phyloP scores from a whole-genome alignment of 53 echinoderm and acorn worm genomes.

The Luidia sarsii region DNA sequence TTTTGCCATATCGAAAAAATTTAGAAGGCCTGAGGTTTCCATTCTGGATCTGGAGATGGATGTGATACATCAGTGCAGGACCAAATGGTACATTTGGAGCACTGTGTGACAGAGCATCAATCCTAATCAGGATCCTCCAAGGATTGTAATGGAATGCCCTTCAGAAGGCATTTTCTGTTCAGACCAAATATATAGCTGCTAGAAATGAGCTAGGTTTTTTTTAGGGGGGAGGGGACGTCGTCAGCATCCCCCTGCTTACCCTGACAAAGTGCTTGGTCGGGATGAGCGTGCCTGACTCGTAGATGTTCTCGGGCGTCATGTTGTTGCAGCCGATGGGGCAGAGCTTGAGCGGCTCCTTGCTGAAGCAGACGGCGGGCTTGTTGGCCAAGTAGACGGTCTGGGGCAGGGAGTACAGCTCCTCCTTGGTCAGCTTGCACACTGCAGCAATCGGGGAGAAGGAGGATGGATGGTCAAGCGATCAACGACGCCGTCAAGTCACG shows the following conservation, averaged over 20 bases:
- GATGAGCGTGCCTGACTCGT: neutral
- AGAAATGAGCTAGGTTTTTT: neutral
- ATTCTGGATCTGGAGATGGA: too few relatives aligned
- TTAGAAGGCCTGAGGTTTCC: too few relatives aligned
- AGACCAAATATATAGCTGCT: neutral
- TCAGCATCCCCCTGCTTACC: too few relatives aligned
- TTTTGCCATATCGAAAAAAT: too few relatives aligned
- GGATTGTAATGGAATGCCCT: too few relatives aligned
- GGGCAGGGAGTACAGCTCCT: conserved; percentile 38
- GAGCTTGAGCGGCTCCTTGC: conserved; percentile 65
- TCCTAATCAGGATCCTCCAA: too few relatives aligned
- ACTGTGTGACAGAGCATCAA: too few relatives aligned
- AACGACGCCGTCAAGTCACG: too few relatives aligned
- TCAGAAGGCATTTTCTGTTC: neutral
- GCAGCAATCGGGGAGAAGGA: too few relatives aligned
- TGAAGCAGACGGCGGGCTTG: conserved; percentile 61
- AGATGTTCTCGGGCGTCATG: conserved; percentile 24
- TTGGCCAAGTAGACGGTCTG: conserved; percentile 54
- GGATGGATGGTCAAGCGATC: too few relatives aligned
- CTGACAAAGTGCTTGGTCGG: conserved; percentile 20
- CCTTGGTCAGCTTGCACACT: conserved; percentile 66
- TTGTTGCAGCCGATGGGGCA: conserved; percentile 58
- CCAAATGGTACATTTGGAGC: too few relatives aligned
- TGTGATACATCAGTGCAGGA: too few relatives aligned
- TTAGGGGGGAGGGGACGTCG: neutral